phyloP scores from a whole-genome alignment of 2,797 vertebrate species.

The Rhinichthys osculus region DNA sequence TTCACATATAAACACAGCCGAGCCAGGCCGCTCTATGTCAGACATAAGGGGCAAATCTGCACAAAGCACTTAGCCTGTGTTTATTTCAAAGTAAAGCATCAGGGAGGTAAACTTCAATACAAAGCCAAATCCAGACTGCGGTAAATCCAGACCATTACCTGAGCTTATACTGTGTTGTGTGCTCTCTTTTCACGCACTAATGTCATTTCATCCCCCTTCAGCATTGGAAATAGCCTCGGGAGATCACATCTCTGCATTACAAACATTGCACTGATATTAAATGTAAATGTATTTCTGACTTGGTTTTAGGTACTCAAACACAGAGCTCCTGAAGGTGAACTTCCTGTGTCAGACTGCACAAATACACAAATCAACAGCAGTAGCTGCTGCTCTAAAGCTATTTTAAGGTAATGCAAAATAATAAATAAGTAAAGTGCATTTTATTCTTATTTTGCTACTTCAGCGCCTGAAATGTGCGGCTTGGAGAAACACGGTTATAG shows the following conservation, averaged over 20 bases:
- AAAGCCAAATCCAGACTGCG: neutral
- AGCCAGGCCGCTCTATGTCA: neutral
- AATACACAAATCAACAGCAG: constrained; percentile 17
- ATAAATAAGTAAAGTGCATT: neutral
- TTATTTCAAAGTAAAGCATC: constrained; percentile 11
- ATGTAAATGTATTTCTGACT: constrained; percentile 31
- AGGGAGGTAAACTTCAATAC: neutral
- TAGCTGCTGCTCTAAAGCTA: neutral
- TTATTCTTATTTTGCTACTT: constrained; percentile 22
- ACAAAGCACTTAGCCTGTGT: constrained; percentile 5
- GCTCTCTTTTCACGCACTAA: constrained; percentile 18
- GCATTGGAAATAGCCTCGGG: neutral
- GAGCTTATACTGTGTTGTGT: constrained; percentile 19
- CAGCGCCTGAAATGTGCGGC: neutral
- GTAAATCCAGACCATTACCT: constrained; percentile 23
- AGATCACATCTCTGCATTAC: constrained; percentile 28
- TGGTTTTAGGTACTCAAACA: constrained; percentile 14
- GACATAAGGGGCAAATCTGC: constrained; percentile 1
- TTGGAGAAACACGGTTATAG: neutral
- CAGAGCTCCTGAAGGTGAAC: neutral
- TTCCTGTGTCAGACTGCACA: neutral
- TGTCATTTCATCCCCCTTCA: neutral
- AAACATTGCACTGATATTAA: constrained; percentile 28
- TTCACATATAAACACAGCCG: neutral
- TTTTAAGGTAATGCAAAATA: constrained; percentile 1